phyloP scores from a whole-genome alignment of 2,797 vertebrate species.

The Pangasius sanitwongsei region DNA sequence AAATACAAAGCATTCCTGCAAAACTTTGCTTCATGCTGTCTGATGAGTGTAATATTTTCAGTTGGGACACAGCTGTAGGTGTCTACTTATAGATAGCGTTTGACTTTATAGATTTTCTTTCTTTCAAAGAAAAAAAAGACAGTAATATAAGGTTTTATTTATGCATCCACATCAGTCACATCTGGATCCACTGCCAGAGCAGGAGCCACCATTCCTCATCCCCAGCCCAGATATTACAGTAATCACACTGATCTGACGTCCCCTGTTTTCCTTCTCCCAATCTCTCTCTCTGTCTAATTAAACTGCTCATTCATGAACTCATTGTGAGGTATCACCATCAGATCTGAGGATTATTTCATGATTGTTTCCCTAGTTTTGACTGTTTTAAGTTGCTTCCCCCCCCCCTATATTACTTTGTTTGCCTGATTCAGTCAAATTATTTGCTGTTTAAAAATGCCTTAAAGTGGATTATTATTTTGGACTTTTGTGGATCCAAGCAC shows the following conservation, averaged over 20 bases:
- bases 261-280: not conserved
- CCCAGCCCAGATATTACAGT: not conserved
- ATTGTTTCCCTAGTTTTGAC: not conserved
- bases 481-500: not conserved
- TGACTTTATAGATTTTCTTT: not conserved
- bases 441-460: not conserved
- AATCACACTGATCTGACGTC: not conserved
- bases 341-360: not conserved
- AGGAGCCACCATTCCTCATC: too few species aligned
- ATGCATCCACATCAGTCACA: not conserved
- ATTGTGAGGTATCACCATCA: not conserved
- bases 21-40: not conserved
- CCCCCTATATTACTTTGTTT: not conserved
- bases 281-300: not conserved
- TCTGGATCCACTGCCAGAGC: not conserved
- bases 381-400: not conserved
- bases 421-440: not conserved
- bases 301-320: not conserved
- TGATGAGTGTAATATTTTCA: not conserved
- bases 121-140: not conserved
- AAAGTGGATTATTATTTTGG: not conserved
- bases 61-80: not conserved
- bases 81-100: not conserved
- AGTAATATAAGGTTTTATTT: not conserved
- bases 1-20: not conserved